phyloP scores from a whole-genome alignment of 2,888 invertebrate genomes.

The Drosophila infuscata region DNA sequence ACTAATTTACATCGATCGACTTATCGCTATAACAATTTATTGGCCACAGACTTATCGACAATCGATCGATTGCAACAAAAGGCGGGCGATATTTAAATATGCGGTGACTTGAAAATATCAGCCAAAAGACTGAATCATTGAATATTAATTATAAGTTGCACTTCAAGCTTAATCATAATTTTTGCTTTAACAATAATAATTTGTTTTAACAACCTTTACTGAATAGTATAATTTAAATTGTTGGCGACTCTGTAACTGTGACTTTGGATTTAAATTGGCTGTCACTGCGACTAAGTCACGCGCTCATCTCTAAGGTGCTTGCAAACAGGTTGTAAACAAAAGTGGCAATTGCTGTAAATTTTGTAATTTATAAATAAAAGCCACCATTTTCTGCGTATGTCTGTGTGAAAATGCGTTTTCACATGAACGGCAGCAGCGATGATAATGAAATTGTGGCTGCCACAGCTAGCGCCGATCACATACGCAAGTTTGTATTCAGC shows the following conservation, averaged over 20 bases:
- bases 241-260: slow-evolving; percentile 17
- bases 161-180: background rate
- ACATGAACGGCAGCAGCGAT: slow-evolving; percentile 86
- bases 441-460: slow-evolving; percentile 61
- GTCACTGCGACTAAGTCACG: background rate
- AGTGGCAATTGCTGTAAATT: slow-evolving; percentile 20
- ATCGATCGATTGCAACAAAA: slow-evolving; percentile 18
- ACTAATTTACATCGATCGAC: slow-evolving; percentile 10
- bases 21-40: background rate
- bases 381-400: slow-evolving; percentile 25
- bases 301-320: slow-evolving; percentile 33
- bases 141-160: background rate
- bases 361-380: slow-evolving; percentile 33
- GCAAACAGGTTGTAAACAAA: slow-evolving; percentile 73
- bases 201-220: background rate
- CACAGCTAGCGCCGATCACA: slow-evolving; percentile 86
- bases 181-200: background rate
- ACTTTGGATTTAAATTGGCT: background rate
- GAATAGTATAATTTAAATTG: too few relatives aligned
- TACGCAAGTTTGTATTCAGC: slow-evolving; percentile 94
- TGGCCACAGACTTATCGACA: background rate
- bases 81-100: background rate
- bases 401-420: slow-evolving; percentile 81
- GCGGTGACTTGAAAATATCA: background rate
- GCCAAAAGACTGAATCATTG: background rate